Percentiles rank a stretch among this genome's conserved stretches.
These are phyloP conservation scores for Noctilio leporinus DNA, from an alignment of 2,113 vertebrate genomes.

Conservation along the genomic window DNA sequence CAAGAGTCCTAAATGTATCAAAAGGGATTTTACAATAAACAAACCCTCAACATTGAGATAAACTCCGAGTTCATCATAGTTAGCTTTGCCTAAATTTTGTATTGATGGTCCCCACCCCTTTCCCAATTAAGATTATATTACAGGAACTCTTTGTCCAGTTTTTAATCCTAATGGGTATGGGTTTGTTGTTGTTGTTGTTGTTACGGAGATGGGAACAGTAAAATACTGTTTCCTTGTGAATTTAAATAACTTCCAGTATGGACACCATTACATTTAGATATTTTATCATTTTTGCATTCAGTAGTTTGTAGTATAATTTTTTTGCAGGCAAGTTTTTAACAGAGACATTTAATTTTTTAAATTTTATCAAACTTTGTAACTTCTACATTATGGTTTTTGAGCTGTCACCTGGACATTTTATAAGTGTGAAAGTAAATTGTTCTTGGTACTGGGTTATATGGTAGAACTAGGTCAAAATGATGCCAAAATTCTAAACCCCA, in stretches of 20 bases:
- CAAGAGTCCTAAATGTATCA: not conserved
- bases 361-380: not conserved
- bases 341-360: not conserved
- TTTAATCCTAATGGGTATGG: not conserved
- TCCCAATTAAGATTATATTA: not conserved
- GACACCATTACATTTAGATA: not conserved
- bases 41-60: not conserved
- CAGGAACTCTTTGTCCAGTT: not conserved
- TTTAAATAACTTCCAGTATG: not conserved
- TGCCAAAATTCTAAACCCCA: not conserved
- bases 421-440: slow-evolving; percentile 6
- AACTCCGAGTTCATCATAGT: slow-evolving; percentile 1
- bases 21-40: not conserved
- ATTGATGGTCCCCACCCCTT: accelerated
- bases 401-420: not conserved
- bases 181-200: not conserved
- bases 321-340: slow-evolving; percentile 15
- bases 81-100: not conserved
- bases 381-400: not conserved
- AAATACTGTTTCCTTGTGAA: not conserved
- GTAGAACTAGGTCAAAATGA: not conserved
- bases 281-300: not conserved
- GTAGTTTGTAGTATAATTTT: not conserved
- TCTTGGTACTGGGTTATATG: not conserved
- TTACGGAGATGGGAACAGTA: not conserved